Evolutionary conservation across 2,888 invertebrate species (phyloP).

Genomic region (Unio delphinus): DNA sequence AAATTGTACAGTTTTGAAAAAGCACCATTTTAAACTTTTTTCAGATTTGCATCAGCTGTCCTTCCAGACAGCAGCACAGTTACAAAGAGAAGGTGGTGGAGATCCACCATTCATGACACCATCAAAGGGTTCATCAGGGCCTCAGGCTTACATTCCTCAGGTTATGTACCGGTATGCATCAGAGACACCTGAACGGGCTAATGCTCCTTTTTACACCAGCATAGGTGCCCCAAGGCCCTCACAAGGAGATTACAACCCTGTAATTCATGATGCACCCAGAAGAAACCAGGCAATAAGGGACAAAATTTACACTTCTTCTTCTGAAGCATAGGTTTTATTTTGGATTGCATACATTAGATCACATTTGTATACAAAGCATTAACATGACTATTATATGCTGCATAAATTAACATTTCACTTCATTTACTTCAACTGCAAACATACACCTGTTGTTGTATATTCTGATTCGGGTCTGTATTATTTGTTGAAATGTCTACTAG

Average conservation of each 20-base stretch:
- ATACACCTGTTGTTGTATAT: no score
- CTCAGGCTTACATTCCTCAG: conserved; percentile 4
- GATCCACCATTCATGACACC: conserved; percentile 53
- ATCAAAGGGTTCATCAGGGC: conserved; percentile 18
- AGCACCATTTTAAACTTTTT: background rate
- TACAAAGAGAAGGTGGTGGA: conserved; percentile 27
- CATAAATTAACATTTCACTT: no score
- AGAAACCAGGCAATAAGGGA: conserved; percentile 44
- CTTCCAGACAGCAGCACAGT: conserved; percentile 39
- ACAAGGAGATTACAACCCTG: conserved; percentile 18
- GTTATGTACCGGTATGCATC: conserved; percentile 24
- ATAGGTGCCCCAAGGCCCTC: conserved; percentile 16
- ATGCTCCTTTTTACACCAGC: conserved; percentile 49
- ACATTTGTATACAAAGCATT: no score
- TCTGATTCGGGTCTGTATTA: no score
- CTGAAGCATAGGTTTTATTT: conserved; percentile 11
- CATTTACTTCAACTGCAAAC: no score
- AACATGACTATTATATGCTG: no score
- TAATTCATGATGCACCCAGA: conserved; percentile 43
- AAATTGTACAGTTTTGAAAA: background rate
- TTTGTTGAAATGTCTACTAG: no score
- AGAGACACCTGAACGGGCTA: conserved; percentile 46
- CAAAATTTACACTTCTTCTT: conserved; percentile 27
- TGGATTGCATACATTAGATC: no score
- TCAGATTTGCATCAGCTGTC: conserved; percentile 42